Percentiles rank a stretch among this genome's conserved stretches.
phyloP scores from a whole-genome alignment of 2,888 invertebrate genomes.

The Lithophane socia region DNA sequence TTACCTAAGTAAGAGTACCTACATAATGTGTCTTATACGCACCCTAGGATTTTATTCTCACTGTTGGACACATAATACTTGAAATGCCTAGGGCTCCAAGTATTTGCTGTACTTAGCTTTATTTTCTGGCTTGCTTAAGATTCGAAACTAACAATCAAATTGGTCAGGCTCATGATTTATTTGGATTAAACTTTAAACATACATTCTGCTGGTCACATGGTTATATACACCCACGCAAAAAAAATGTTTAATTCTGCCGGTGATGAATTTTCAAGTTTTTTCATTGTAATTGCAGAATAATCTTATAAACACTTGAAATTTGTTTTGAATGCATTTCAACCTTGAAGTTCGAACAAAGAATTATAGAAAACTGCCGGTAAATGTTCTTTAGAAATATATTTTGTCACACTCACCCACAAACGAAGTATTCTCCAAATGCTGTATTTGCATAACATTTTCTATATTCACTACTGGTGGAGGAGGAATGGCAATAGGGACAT shows the following conservation, averaged over 20 bases:
- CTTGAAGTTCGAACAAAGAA: neutral
- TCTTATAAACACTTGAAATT: neutral
- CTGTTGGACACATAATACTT: neutral
- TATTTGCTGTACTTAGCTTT: neutral
- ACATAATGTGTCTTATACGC: neutral
- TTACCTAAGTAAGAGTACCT: neutral
- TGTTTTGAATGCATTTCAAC: neutral
- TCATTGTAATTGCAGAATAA: neutral
- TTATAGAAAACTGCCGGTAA: neutral
- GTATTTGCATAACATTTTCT: neutral
- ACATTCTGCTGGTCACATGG: neutral
- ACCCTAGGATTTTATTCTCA: neutral
- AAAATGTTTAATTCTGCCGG: neutral
- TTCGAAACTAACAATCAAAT: neutral
- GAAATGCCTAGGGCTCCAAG: neutral
- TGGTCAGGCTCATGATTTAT: no score
- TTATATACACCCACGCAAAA: neutral
- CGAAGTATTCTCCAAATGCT: neutral
- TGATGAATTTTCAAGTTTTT: neutral
- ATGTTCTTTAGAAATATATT: neutral
- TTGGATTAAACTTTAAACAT: neutral
- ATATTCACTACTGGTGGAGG: conserved; percentile 26
- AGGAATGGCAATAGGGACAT: neutral
- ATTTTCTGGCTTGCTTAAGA: neutral
- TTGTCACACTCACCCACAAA: conserved; percentile 21